These are phyloP conservation scores for Nasonia vitripennis DNA, from an alignment of 1,140 invertebrate species.

Conservation along the genomic window DNA sequence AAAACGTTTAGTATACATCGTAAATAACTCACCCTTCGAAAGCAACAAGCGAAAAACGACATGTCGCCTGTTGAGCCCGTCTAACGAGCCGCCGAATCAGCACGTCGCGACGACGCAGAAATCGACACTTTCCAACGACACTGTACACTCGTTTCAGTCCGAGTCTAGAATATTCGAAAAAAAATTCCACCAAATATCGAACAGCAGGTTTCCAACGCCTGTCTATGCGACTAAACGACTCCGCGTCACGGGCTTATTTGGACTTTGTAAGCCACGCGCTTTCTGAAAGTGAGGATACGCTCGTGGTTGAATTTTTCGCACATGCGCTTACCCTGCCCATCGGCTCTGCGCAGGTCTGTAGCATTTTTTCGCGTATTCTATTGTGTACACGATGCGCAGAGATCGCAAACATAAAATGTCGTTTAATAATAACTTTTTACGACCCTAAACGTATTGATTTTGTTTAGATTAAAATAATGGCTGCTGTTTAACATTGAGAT, in stretches of 20 bases:
- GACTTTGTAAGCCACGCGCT: conserved; percentile 33
- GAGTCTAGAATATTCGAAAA: neutral
- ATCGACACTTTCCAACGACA: neutral
- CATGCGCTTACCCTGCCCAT: conserved; percentile 35
- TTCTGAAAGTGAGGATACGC: neutral
- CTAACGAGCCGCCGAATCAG: neutral
- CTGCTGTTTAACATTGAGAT: conserved; percentile 14
- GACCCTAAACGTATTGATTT: conserved; percentile 48
- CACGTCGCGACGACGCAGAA: neutral
- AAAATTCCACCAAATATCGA: neutral
- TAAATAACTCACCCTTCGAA: conserved; percentile 65
- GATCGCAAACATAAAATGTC: conserved; percentile 40
- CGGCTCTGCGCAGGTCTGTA: conserved; percentile 37
- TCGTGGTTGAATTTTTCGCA: conserved; percentile 41
- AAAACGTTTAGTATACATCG: no score
- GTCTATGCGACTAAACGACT: neutral
- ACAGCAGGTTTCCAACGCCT: no score
- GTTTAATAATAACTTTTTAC: conserved; percentile 45
- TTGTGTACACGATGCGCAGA: neutral
- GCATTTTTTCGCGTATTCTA: conserved; percentile 8
- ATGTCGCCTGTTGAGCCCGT: conserved; percentile 46
- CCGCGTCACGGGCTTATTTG: conserved; percentile 43
- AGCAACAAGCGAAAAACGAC: conserved; percentile 68
- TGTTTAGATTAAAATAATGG: conserved; percentile 28
- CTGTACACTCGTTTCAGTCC: neutral